Evolutionary conservation across 2,797 vertebrate genomes (phyloP).

Genomic region (Danio jaintianensis): DNA sequence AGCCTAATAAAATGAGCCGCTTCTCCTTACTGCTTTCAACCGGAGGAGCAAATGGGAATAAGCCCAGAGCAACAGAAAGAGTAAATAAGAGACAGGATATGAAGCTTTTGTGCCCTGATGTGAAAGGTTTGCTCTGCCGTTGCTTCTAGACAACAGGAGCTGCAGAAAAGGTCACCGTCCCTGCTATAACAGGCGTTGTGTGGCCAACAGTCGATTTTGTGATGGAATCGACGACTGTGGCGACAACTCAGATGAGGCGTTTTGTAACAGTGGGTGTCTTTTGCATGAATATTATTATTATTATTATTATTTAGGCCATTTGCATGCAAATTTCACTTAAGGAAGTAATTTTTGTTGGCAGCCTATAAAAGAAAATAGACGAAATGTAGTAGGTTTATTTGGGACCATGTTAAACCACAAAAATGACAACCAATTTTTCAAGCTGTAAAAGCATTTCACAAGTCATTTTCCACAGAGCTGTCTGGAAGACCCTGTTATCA

Average conservation of each 20-base stretch:
- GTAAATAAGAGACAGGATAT: conserved; percentile 41
- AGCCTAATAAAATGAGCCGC: conserved; percentile 58
- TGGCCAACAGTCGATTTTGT: conserved; percentile 87
- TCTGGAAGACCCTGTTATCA: conserved; percentile 45
- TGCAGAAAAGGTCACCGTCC: conserved; percentile 90
- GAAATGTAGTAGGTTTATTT: conserved; percentile 26
- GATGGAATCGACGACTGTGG: conserved; percentile 92
- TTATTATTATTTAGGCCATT: conserved; percentile 7
- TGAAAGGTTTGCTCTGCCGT: conserved; percentile 44
- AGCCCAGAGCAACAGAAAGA: conserved; percentile 35
- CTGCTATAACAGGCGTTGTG: conserved; percentile 90
- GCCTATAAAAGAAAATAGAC: conserved; percentile 14
- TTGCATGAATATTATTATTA: neutral
- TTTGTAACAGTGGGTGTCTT: conserved; percentile 89
- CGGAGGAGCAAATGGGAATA: conserved; percentile 36
- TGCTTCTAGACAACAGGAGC: conserved; percentile 88
- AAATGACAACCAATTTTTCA: conserved; percentile 43
- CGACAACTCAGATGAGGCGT: conserved; percentile 93
- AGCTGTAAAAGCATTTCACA: conserved; percentile 27
- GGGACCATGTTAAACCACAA: neutral
- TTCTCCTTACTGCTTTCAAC: conserved; percentile 37
- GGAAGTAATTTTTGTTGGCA: neutral
- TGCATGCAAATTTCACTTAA: conserved; percentile 22
- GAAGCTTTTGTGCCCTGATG: conserved; percentile 29
- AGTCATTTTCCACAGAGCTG: conserved; percentile 30